Percentiles rank a stretch among this genome's conserved stretches.
These are phyloP conservation scores for Acanthopagrus latus DNA, from an alignment of 2,797 vertebrate species.

Conservation along the genomic window DNA sequence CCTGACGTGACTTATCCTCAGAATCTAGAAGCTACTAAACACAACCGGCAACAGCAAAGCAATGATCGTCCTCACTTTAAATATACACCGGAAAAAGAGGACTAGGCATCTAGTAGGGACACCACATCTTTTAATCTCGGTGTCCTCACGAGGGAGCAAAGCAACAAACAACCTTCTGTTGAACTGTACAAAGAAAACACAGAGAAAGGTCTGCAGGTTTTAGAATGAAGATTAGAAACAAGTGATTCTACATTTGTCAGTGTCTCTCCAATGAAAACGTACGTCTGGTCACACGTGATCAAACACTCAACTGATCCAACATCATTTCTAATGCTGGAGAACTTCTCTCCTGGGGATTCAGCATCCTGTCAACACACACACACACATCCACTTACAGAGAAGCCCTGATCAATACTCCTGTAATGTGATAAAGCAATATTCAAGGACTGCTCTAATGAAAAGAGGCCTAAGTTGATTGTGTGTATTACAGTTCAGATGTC, in stretches of 20 bases:
- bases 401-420: constrained; percentile 21
- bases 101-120: too few species aligned
- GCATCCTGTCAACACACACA: constrained; percentile 53
- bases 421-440: background rate
- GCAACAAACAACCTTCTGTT: background rate
- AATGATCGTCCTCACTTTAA: too few species aligned
- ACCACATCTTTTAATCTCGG: background rate
- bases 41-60: too few species aligned
- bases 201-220: background rate
- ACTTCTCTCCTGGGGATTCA: constrained; percentile 11
- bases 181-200: too few species aligned
- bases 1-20: background rate
- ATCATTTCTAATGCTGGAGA: constrained; percentile 8
- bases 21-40: too few species aligned
- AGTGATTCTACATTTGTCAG: background rate
- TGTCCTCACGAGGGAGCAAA: background rate
- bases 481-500: background rate
- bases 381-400: constrained; percentile 9
- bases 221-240: too few species aligned
- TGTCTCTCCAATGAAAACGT: background rate
- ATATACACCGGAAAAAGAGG: too few species aligned
- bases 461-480: background rate
- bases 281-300: background rate
- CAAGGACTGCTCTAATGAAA: background rate
- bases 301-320: constrained; percentile 11